Conservation (phyloP, 1,140 invertebrate genomes). For the Cecropterus lyciades region DNA sequence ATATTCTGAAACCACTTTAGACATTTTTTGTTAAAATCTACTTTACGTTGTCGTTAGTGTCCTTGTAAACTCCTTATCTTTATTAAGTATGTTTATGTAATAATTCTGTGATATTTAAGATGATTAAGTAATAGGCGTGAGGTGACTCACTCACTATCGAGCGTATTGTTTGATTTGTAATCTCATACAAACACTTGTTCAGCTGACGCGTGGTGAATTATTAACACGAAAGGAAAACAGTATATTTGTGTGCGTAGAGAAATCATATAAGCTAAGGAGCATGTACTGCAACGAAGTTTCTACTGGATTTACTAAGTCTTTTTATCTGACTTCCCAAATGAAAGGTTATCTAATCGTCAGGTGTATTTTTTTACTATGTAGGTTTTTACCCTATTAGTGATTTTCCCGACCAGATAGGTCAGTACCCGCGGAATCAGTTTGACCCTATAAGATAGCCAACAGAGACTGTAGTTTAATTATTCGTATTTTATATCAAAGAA, state of each 20-base stretch:
- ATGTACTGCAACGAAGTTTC: background rate
- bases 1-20: conserved; percentile 15
- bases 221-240: conserved; percentile 12
- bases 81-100: conserved; percentile 60
- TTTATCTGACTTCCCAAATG: too few species aligned
- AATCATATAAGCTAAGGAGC: background rate
- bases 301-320: too few species aligned
- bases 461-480: too few species aligned
- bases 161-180: conserved; percentile 55
- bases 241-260: conserved; percentile 16
- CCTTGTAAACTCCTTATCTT: conserved; percentile 33
- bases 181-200: conserved; percentile 39
- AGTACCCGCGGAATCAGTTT: too few species aligned
- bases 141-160: conserved; percentile 61
- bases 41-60: conserved; percentile 22
- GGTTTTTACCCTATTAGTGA: too few species aligned
- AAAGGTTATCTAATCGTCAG: too few species aligned
- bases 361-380: too few species aligned
- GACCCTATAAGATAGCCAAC: too few species aligned
- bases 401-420: too few species aligned
- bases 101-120: conserved; percentile 79
- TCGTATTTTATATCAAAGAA: too few species aligned
- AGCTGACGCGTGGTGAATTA: conserved; percentile 32
- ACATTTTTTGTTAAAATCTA: conserved; percentile 16
- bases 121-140: conserved; percentile 65